A percentile compares a stretch with the other conserved stretches of the same genome.
Conservation (phyloP, 2,888 invertebrate genomes). For the Nipponacmea schrenckii region DNA sequence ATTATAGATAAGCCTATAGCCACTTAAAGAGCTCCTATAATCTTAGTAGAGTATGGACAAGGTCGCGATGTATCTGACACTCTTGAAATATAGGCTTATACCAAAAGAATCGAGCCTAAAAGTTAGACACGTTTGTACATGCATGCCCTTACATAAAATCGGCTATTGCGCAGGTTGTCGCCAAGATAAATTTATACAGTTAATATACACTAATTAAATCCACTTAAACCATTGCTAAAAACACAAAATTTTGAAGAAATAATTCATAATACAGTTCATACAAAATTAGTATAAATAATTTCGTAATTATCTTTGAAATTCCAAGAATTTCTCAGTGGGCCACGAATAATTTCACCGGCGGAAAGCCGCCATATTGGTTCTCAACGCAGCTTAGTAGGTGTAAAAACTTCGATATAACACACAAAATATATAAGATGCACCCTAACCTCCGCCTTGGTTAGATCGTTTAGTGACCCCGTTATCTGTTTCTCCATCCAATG, state of each 20-base stretch:
- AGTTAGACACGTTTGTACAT: slow-evolving; percentile 48
- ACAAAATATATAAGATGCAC: slow-evolving; percentile 45
- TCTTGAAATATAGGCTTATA: neutral
- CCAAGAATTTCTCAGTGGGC: slow-evolving; percentile 42
- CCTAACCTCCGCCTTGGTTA: slow-evolving; percentile 66
- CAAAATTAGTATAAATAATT: slow-evolving; percentile 7
- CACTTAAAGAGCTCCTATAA: slow-evolving; percentile 9
- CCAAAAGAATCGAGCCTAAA: neutral
- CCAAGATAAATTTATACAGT: slow-evolving; percentile 25
- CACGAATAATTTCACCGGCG: slow-evolving; percentile 48
- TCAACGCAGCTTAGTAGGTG: slow-evolving; percentile 39
- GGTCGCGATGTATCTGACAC: slow-evolving; percentile 1
- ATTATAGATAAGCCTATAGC: neutral
- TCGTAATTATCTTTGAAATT: slow-evolving; percentile 28
- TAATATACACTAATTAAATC: slow-evolving; percentile 22
- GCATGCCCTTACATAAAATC: slow-evolving; percentile 59
- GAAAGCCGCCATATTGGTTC: slow-evolving; percentile 61
- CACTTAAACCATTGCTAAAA: slow-evolving; percentile 16
- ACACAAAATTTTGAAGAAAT: slow-evolving; percentile 13
- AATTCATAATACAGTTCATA: slow-evolving; percentile 2
- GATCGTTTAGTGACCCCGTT: slow-evolving; percentile 66
- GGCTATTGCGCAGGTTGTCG: slow-evolving; percentile 40
- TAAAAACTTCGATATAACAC: slow-evolving; percentile 31
- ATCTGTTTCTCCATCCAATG: slow-evolving; percentile 66
- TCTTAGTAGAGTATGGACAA: neutral